Percentiles rank a stretch among this genome's conserved stretches.
These are phyloP conservation scores for Trachymyrmex cornetzi DNA, from an alignment of 1,140 invertebrate species.

Conservation along the genomic window DNA sequence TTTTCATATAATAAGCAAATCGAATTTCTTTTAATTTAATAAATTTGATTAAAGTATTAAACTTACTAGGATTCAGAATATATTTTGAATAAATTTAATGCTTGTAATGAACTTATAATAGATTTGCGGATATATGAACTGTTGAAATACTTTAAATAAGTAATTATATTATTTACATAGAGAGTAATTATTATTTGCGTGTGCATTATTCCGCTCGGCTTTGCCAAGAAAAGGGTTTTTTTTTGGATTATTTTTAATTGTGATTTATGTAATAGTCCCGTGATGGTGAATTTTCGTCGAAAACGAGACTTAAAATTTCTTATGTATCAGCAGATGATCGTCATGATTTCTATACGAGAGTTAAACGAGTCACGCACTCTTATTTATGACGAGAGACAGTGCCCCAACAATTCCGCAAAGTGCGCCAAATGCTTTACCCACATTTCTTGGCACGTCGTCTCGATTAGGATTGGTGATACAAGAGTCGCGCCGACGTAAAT, in stretches of 20 bases:
- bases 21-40: too few relatives aligned
- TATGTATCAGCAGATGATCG: background rate
- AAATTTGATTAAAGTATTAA: too few relatives aligned
- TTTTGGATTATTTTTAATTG: constrained; percentile 11
- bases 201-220: too few relatives aligned
- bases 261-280: background rate
- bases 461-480: constrained; percentile 44
- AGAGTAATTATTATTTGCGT: too few relatives aligned
- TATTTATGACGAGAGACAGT: constrained; percentile 55
- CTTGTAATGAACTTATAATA: too few relatives aligned
- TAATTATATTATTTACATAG: too few relatives aligned
- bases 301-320: constrained; percentile 12
- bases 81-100: too few relatives aligned
- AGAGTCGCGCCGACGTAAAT: constrained; percentile 50
- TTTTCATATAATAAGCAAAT: too few relatives aligned
- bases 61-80: too few relatives aligned
- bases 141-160: too few relatives aligned
- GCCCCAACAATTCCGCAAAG: constrained; percentile 55
- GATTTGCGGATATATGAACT: too few relatives aligned
- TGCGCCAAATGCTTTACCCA: constrained; percentile 61
- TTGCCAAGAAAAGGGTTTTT: background rate
- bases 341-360: constrained; percentile 22
- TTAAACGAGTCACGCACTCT: constrained; percentile 34
- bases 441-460: constrained; percentile 57
- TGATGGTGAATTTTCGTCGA: background rate